Base-by-base conservation (phyloP, 2,797 vertebrate genomes). In the Bovichtus variegatus region DNA sequence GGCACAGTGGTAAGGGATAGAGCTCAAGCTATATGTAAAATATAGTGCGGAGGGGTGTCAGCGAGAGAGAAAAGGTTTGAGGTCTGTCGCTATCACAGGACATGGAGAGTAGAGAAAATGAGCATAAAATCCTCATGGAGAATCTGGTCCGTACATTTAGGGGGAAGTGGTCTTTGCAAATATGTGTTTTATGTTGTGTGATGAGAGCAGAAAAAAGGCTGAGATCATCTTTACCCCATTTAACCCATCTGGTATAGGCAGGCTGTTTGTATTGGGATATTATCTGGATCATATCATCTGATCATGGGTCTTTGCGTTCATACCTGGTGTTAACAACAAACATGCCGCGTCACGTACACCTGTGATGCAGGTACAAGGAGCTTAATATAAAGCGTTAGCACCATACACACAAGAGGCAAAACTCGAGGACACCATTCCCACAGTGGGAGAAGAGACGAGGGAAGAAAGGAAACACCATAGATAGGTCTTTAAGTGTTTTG, bases 41-140 rank as follows among this genome's bases (percentile, higher is more conserved):
- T 57, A 47, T 23, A 57, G 76, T 9, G 53, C 5, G 66, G 80
- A 71, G 57, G 75, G 23, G 70, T 80, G 83, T 86, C 74, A n/a
- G n/a, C n/a, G n/a, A n/a, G n/a, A n/a, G n/a, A n/a, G n/a, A n/a
- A n/a, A n/a, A n/a, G n/a, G n/a, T n/a, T 29, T 9, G 7, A 15
- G 0, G 11, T 57, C 4, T 21, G 34, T 58, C 7, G 16, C 13
- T 34, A 58, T 58, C 12, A 7, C 19, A 38, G 11, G 11, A 57
- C 10, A 10, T 31, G 27, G 10, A 55, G 18, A 12, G 34, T 1
- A 36, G 10, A 31, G 38, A 44, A 29, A 55, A 54, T 2, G 16
- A 64, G 53, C 23, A 29, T 15, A 31, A 27, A 8, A 38, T 36
- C 61, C 49, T 4, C 9, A 19, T 41, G 36, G 6, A 13, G 15